A percentile compares a stretch with the other conserved stretches of the same genome.
These are phyloP conservation scores for Actias luna DNA, from an alignment of 2,888 invertebrate genomes.

Conservation along the genomic window DNA sequence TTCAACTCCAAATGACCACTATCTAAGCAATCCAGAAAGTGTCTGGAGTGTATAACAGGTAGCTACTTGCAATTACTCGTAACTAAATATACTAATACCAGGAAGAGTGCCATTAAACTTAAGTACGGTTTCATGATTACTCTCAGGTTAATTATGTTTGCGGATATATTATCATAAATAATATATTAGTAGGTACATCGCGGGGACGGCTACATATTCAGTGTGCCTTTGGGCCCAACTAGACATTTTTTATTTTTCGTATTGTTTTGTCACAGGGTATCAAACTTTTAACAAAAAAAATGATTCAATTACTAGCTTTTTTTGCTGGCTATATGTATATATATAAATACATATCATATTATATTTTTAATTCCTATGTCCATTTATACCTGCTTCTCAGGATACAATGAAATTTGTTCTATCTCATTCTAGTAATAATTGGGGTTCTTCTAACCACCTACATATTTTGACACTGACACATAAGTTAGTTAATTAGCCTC, in stretches of 20 bases:
- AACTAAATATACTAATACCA: constrained; percentile 1
- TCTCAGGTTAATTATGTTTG: not conserved
- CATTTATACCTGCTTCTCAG: too few species aligned
- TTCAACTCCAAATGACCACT: not conserved
- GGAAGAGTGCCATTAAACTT: constrained; percentile 7
- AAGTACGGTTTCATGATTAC: constrained; percentile 4
- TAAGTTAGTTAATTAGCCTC: too few species aligned
- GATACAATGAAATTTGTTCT: too few species aligned
- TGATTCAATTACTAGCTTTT: too few species aligned
- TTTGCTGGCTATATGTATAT: too few species aligned
- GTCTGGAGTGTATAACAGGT: not conserved
- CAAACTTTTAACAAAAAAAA: not conserved
- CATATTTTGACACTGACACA: too few species aligned
- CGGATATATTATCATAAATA: not conserved
- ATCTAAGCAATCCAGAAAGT: not conserved
- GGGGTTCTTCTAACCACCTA: not conserved
- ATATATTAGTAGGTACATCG: not conserved
- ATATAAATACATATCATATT: too few species aligned
- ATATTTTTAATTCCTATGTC: too few species aligned
- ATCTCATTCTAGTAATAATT: not conserved
- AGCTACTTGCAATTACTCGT: not conserved
- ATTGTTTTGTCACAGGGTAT: not conserved
- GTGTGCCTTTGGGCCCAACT: not conserved
- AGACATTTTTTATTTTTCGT: not conserved
- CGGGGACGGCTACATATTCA: not conserved